Conservation (phyloP, 1,140 invertebrate genomes). For the Drosophila sucinea region DNA sequence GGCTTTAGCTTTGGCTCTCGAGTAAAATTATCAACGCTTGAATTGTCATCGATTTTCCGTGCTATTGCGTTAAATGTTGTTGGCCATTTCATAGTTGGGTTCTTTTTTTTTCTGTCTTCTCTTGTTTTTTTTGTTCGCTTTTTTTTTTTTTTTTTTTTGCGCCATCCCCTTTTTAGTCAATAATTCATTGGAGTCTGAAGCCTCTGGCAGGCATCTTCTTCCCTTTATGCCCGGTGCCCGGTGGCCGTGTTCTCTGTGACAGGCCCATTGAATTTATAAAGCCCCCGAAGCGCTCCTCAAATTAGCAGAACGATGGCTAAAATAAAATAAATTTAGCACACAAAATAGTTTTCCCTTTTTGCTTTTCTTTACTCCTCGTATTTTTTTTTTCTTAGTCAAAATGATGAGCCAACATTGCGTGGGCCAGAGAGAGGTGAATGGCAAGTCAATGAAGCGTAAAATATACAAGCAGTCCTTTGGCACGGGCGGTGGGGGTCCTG, state of each 20-base stretch:
- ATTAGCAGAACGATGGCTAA: conserved; percentile 51
- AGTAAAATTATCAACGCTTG: conserved; percentile 79
- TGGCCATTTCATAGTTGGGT: conserved; percentile 43
- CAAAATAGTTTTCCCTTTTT: conserved; percentile 25
- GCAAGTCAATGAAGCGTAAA: conserved; percentile 70
- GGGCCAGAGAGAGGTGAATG: conserved; percentile 64
- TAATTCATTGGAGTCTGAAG: conserved; percentile 66
- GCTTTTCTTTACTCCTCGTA: background rate
- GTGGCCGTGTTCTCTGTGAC: conserved; percentile 13
- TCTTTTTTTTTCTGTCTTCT: conserved; percentile 10
- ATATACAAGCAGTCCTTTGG: conserved; percentile 44
- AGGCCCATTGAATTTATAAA: conserved; percentile 70
- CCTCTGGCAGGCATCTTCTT: conserved; percentile 19
- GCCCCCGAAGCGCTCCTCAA: conserved; percentile 60
- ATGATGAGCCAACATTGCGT: conserved; percentile 53
- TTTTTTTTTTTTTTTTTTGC: conserved; percentile 13
- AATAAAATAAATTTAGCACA: conserved; percentile 32
- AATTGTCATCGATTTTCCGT: conserved; percentile 81
- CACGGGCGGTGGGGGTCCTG: background rate
- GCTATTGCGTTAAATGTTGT: conserved; percentile 76
- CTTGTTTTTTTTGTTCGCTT: conserved; percentile 6
- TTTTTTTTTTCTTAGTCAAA: conserved; percentile 13
- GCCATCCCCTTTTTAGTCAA: conserved; percentile 50
- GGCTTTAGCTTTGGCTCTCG: conserved; percentile 40
- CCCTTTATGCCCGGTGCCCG: background rate